Evolutionary conservation across 2,888 invertebrate species (phyloP), one percentile per base, ranked within the genome.

Genomic region (Microctonus aethiopoides): DNA sequence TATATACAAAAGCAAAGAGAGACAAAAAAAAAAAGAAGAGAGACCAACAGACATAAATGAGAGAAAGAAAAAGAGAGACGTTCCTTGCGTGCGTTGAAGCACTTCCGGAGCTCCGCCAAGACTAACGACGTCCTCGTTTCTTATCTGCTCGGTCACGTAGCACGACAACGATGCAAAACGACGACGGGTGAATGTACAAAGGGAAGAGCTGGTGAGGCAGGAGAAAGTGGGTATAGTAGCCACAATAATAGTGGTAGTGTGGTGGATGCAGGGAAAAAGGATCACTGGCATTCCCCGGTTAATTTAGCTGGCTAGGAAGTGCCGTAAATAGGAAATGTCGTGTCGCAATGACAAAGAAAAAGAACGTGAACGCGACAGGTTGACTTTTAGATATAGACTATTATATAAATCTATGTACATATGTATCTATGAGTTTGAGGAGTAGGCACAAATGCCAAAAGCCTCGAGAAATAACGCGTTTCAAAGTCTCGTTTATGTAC

Each of bases 41-140:
- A 56, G 52, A 34, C 32, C 20, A 20, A 34, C 22, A 46, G 54
- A 60, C 26, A 11, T n/a, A 39, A 70, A 67, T 29, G 10, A 7
- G 2, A 6, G 46, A 16, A 7, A 39, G 13, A 39, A 13, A 39
- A 67, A 65, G 83, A 82, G 81, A 80, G 82, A 80, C 79, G 80
- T 81, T n/a, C 81, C 80, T 81, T 81, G 82, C 84, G 84, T 83
- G 85, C 85, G 81, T 83, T 81, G 81, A 81, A 78, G 76, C 68
- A 72, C 72, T 73, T 65, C 59, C 70, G 63, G 68, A 24, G 68
- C 13, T 56, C 39, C 41, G 63, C 46, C 59, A 77, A 83, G 83
- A 84, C 83, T 85, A 84, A 84, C 84, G 85, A 84, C 81, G 80
- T 81, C 80, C 81, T 81, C 79, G 81, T 77, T 78, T 79, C 84